Evolutionary conservation across 2,797 vertebrate species (phyloP), one percentile per base, ranked within the genome.

Genomic region (Halcyon smyrnensis): DNA sequence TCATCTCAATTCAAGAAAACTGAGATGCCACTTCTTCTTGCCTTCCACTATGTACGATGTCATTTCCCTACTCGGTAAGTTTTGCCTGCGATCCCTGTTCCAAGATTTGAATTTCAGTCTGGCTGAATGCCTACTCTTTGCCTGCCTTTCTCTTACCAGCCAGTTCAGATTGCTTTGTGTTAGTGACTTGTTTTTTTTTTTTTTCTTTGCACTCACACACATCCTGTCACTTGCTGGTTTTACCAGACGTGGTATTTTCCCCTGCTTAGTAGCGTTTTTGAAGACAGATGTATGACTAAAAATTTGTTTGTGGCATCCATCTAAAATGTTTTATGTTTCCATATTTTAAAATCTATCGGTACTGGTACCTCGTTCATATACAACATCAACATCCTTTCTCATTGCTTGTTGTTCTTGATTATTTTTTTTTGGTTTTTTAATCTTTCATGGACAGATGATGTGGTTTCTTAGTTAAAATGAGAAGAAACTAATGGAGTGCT

Each of bases 1-100:
- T 97, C 76, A 88, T 79, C 50, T 11, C 30, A 59, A 77, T 95
- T 93, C 70, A 93, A 51, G 87, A 80, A 74, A 43, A 62, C 54
- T 34, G 8, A 53, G 50, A 51, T 51, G 27, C 50, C 21, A 7
- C 20, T 46, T 78, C 24, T 7, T 90, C 81, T 79, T 92, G 59
- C 67, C 23, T 87, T 83, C 48, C 3, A 6, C 43, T 84, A 5
- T 17, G n/a, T 74, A 36, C 6, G 8, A 3, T 45, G 71, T 43
- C 0, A 1, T 67, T 91, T 84, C 41, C 18, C 71, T 76, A 8
- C 80, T 81, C 0, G 0, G 8, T 93, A 54, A n/a, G 27, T 78
- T 91, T 73, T 50, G 50, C 71, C 46, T 76, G 41, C 1, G 1
- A 27, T 88, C 25, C 15, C 14, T 23, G 21, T 88, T 94, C 62